Percentiles rank a stretch among this genome's conserved stretches.
These are phyloP conservation scores for Abramis brama DNA, from an alignment of 2,113 vertebrate genomes.

Conservation along the genomic window DNA sequence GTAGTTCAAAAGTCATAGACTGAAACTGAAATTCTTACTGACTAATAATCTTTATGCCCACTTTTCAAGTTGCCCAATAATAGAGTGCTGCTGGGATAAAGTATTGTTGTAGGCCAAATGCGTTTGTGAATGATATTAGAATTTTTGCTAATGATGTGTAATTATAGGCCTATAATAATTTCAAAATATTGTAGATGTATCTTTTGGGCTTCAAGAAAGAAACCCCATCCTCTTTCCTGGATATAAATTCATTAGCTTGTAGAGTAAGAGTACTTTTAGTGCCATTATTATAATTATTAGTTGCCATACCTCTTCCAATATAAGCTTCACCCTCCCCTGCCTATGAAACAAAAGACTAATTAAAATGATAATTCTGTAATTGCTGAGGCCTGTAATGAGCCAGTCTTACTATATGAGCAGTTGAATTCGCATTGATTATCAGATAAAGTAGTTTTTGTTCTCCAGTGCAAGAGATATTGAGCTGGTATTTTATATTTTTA, in stretches of 20 bases:
- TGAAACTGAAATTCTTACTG: neutral
- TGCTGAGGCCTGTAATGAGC: conserved; percentile 13
- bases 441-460: neutral
- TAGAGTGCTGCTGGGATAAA: too few relatives aligned
- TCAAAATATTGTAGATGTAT: too few relatives aligned
- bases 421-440: conserved; percentile 21
- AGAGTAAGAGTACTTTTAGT: neutral
- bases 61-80: neutral
- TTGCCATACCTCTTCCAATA: neutral
- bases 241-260: neutral
- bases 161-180: neutral
- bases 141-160: neutral
- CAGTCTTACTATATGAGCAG: conserved; percentile 35
- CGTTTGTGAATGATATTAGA: too few relatives aligned
- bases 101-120: too few relatives aligned
- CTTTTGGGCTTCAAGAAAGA: neutral
- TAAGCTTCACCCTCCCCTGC: conserved; percentile 33
- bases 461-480: neutral
- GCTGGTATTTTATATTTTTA: neutral
- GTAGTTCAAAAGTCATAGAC: neutral
- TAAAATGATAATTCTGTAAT: conserved; percentile 51
- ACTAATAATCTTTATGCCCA: neutral
- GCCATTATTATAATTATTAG: neutral
- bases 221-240: neutral
- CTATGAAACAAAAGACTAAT: conserved; percentile 54